Base-by-base conservation (phyloP, 2,888 invertebrate genomes). In the Automeris io region DNA sequence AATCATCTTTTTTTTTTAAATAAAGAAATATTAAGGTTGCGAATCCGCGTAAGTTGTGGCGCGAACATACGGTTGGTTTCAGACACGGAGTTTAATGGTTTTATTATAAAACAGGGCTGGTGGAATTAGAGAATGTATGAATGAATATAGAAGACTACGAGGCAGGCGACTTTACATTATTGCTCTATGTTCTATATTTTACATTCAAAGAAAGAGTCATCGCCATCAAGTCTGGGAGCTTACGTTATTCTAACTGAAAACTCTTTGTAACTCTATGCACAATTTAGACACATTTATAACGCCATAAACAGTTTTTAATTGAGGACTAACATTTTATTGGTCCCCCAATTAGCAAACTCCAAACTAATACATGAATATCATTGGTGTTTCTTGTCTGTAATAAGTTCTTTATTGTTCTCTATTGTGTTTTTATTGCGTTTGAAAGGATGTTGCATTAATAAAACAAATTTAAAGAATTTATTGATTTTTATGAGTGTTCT, bases 281-380 rank as follows among this genome's bases (percentile, higher is more conserved):
- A 59, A 67, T 69, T 76, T 66, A 67, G 77, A 81, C 73, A 75
- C 67, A 54, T 85, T 85, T 83, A 85, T 70, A 65, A 51, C 63
- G 54, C 61, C 66, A 66, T 83, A 85, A 81, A 83, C 64, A 66
- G 66, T 69, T 83, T 85, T 85, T 85, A 86, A 85, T 85, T 82
- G 82, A 82, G 73, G 71, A 70, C 31, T 13, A 25, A 34, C 29
- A 18, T 26, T 41, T 41, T 37, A 37, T 34, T 21, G 29, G 29
- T 7, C 26, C 34, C 22, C 40, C 40, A 40, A 40, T 40, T 40
- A 40, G 40, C 36, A 33, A 34, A 22, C 31, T 32, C 18, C 29
- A 18, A 32, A 37, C 32, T 35, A 25, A 37, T 11, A 23, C 32
- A 4, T 18, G 18, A 18, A 16, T 32, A 37, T 37, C 37, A 32